Evolutionary conservation across 37 sponge, comb jelly and placozoan genomes (phyloP).

Genomic region (Crambe crambe): DNA sequence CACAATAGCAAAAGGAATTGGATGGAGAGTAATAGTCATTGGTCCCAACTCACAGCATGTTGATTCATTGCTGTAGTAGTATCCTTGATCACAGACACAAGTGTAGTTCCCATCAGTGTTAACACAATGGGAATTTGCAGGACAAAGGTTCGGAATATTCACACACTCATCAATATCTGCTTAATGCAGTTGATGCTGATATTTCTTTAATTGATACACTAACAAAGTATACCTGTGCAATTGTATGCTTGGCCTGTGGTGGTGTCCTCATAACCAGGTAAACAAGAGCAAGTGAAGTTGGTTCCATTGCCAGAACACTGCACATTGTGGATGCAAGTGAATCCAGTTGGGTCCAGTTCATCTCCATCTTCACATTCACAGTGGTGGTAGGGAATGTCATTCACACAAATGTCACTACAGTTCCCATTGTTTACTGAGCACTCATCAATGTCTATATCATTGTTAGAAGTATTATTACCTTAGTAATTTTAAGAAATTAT

Average conservation of each 20-base stretch:
- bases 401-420: neutral
- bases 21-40: neutral
- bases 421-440: constrained; percentile 5
- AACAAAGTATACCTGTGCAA: constrained; percentile 17
- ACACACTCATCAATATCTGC: constrained; percentile 44
- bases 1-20: neutral
- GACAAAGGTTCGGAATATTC: neutral
- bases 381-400: neutral
- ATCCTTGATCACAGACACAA: constrained; percentile 40
- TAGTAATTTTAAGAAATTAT: neutral
- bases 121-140: constrained; percentile 10
- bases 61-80: constrained; percentile 9
- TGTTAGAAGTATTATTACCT: neutral
- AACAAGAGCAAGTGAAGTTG: neutral
- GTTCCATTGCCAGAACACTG: neutral
- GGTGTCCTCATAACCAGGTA: constrained; percentile 1
- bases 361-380: neutral
- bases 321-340: neutral
- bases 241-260: neutral
- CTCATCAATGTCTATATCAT: constrained; percentile 8
- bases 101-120: constrained; percentile 33
- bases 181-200: neutral
- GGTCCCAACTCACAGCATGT: neutral
- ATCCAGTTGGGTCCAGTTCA: neutral
- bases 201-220: neutral